phyloP scores from a whole-genome alignment of 2,797 vertebrate genomes.

The Enteromius trimaculatus region DNA sequence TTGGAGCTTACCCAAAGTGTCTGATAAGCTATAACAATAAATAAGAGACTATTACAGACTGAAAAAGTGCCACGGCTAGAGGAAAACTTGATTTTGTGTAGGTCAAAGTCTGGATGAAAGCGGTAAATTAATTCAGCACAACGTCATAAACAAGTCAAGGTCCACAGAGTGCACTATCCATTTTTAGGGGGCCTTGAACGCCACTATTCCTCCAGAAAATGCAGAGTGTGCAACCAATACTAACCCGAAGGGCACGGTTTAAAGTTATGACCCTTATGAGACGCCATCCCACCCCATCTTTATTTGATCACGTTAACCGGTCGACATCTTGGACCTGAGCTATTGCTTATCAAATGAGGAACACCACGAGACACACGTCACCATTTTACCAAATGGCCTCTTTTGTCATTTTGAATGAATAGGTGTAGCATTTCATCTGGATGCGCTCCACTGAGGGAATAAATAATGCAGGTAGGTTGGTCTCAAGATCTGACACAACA shows the following conservation, averaged over 20 bases:
- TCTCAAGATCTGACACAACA: slow-evolving; percentile 48
- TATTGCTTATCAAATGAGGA: slow-evolving; percentile 9
- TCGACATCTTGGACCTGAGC: background rate
- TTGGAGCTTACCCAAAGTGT: background rate
- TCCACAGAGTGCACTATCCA: background rate
- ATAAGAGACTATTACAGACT: background rate
- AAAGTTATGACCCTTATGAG: background rate
- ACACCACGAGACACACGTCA: background rate
- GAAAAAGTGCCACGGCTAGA: background rate
- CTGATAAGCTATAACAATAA: slow-evolving; percentile 17
- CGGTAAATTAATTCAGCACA: slow-evolving; percentile 1
- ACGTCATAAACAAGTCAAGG: slow-evolving; percentile 8
- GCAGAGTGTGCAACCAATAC: background rate
- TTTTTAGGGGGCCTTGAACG: slow-evolving; percentile 15
- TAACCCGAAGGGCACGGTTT: background rate
- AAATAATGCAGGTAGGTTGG: slow-evolving; percentile 55
- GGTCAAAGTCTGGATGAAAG: slow-evolving; percentile 17
- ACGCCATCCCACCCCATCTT: background rate
- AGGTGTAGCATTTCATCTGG: slow-evolving; percentile 54
- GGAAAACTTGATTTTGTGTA: background rate
- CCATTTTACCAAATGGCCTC: slow-evolving; percentile 14
- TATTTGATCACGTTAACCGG: background rate
- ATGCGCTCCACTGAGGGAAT: slow-evolving; percentile 36
- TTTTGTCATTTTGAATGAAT: slow-evolving; percentile 36
- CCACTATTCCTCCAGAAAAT: slow-evolving; percentile 6